Base-by-base conservation (phyloP, 2,113 vertebrate species). In the Noturus placidus region DNA sequence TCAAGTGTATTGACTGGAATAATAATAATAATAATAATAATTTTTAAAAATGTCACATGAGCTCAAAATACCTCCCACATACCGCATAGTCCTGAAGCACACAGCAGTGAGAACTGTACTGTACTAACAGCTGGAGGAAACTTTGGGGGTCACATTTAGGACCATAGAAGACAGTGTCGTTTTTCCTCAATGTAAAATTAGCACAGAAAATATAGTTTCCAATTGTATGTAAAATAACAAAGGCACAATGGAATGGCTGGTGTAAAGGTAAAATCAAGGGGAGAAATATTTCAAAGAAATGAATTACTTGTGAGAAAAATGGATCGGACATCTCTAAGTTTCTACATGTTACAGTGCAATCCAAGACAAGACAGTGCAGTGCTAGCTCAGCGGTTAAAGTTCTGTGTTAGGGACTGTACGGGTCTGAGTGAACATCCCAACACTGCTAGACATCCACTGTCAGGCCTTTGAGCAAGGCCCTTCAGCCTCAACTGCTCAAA, bases 181-280 rank as follows among this genome's bases (percentile, higher is more conserved):
- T 88, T 38, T 63, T 20, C 33, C 33, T n/a, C 74, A 88, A 38
- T 52, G 14, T 35, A 52, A 13, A 27, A 59, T 61, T 10, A 56
- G 46, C 38, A 61, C 19, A 59, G 35, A 63, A 81, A 22, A 35
- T 25, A 81, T 56, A 50, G 46, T 30, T 46, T 78, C 46, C 27
- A 78, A 77, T 13, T 4, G 4, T 61, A 27, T 59, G 22, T 65
- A 38, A 59, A 46, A 42, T n/a, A 42, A n/a, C 70, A 85, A 95
- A 95, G 93, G 92, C 94, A 95, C 93, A 50, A 86, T 52, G 92
- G 92, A 46, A 86, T 52, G 92, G 92, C 92, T 89, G 91, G 89
- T 88, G 35, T 84, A 59, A 33, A 84, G 11, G 30, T 88, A 42
- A 50, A 50, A 50, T 50, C 7, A 50, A 50, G 46, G 25, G 27